phyloP scores from a whole-genome alignment of 2,888 invertebrate genomes.

The Epinotia nisella region DNA sequence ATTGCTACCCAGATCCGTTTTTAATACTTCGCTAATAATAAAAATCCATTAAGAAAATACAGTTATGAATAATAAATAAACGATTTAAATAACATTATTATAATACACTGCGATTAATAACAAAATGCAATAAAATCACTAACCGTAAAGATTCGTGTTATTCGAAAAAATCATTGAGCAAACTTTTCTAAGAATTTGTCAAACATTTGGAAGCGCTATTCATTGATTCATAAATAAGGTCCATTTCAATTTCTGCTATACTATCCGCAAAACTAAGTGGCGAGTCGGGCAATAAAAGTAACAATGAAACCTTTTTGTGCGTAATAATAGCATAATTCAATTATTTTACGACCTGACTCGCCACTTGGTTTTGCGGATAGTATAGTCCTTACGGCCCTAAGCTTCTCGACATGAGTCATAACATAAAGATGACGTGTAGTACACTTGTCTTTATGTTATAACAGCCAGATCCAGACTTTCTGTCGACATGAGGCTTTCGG shows the following conservation, averaged over 20 bases:
- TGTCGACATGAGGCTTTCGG: too few relatives aligned
- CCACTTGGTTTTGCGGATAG: too few relatives aligned
- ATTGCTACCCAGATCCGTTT: slow-evolving; percentile 15
- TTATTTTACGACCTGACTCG: too few relatives aligned
- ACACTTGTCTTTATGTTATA: too few relatives aligned
- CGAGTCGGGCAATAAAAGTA: too few relatives aligned
- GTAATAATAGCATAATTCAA: too few relatives aligned
- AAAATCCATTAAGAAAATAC: background rate
- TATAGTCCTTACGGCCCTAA: background rate
- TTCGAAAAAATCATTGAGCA: slow-evolving; percentile 20
- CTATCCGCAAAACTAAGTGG: too few relatives aligned
- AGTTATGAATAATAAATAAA: slow-evolving; percentile 11
- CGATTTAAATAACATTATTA: background rate
- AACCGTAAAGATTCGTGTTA: slow-evolving; percentile 25
- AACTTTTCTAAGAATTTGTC: background rate
- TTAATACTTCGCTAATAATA: slow-evolving; percentile 10
- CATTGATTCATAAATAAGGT: background rate
- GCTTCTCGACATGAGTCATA: background rate
- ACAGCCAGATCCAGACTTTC: too few relatives aligned
- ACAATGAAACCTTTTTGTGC: too few relatives aligned
- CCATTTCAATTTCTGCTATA: background rate
- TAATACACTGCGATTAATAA: slow-evolving; percentile 2
- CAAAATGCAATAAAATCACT: slow-evolving; percentile 29
- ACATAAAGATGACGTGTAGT: background rate
- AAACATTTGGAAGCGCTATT: slow-evolving; percentile 20